Evolutionary conservation across 2,797 vertebrate species (phyloP).

Genomic region (Mormyrus proboscirostris): DNA sequence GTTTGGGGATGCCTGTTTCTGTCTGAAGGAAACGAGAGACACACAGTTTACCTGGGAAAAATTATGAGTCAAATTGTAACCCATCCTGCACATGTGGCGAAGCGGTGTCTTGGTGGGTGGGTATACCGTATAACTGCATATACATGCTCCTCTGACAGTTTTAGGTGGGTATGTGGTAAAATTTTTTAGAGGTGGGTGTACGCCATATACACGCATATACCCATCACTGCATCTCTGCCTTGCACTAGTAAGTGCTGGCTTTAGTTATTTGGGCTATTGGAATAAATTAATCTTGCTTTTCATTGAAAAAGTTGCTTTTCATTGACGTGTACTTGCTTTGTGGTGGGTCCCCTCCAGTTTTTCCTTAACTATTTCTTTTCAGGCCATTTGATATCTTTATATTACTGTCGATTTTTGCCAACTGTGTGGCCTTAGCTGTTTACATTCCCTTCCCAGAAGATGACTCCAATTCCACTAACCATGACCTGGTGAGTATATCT

Average conservation of each 20-base stretch:
- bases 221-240: neutral
- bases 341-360: neutral
- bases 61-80: neutral
- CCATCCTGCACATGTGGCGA: neutral
- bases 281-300: neutral
- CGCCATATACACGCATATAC: neutral
- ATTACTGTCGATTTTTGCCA: constrained; percentile 99
- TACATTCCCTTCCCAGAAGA: constrained; percentile 98
- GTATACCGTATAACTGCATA: neutral
- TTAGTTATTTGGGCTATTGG: neutral
- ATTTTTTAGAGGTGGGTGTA: neutral
- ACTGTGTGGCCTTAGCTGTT: constrained; percentile 99
- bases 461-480: constrained; percentile 98
- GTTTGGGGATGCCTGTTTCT: neutral
- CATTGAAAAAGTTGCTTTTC: neutral
- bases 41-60: neutral
- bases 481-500: constrained; percentile 87
- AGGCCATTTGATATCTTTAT: constrained; percentile 99
- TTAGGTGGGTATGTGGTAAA: neutral
- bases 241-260: neutral
- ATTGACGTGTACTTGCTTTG: neutral
- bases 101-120: neutral
- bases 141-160: neutral
- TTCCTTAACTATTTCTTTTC: constrained; percentile 68
- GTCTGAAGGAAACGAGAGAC: neutral